Percentiles rank a stretch among this genome's conserved stretches.
Evolutionary conservation across 2,113 vertebrate species (phyloP).

Genomic region (Oxygymnocypris stewartii): DNA sequence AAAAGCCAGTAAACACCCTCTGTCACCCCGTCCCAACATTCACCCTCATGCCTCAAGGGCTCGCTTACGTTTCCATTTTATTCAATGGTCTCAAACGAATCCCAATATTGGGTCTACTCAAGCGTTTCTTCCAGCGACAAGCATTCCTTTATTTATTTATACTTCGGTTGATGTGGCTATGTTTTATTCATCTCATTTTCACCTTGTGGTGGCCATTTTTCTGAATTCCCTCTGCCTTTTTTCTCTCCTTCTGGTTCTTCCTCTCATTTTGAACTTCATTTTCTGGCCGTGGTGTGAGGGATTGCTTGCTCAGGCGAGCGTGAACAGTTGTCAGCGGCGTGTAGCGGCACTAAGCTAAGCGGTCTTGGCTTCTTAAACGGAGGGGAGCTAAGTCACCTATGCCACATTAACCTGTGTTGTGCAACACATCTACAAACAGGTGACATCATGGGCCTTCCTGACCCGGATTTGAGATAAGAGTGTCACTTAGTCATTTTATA

Average conservation of each 20-base stretch:
- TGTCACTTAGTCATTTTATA: not conserved
- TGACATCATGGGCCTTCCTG: constrained; percentile 5
- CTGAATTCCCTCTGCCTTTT: constrained; percentile 54
- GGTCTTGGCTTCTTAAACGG: constrained; percentile 59
- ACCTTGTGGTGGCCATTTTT: constrained; percentile 43
- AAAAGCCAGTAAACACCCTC: constrained; percentile 57
- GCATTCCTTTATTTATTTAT: constrained; percentile 62
- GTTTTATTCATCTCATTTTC: constrained; percentile 47
- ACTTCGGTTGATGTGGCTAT: constrained; percentile 25
- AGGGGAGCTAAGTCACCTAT: constrained; percentile 59
- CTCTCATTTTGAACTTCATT: constrained; percentile 54
- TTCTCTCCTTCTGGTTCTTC: constrained; percentile 41
- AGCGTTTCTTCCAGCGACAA: constrained; percentile 55
- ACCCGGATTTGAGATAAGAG: too few species aligned
- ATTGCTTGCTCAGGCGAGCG: constrained; percentile 68
- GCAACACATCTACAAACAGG: not conserved
- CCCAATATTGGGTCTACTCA: constrained; percentile 50
- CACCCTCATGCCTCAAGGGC: constrained; percentile 10
- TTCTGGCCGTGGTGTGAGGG: constrained; percentile 43
- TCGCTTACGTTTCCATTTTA: constrained; percentile 59
- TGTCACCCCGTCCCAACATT: constrained; percentile 20
- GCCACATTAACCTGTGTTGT: constrained; percentile 60
- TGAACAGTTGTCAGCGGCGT: constrained; percentile 63
- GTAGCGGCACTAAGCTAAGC: constrained; percentile 57
- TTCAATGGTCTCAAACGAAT: constrained; percentile 51